phyloP scores from a whole-genome alignment of 2,888 invertebrate genomes.

The Latrodectus hesperus region DNA sequence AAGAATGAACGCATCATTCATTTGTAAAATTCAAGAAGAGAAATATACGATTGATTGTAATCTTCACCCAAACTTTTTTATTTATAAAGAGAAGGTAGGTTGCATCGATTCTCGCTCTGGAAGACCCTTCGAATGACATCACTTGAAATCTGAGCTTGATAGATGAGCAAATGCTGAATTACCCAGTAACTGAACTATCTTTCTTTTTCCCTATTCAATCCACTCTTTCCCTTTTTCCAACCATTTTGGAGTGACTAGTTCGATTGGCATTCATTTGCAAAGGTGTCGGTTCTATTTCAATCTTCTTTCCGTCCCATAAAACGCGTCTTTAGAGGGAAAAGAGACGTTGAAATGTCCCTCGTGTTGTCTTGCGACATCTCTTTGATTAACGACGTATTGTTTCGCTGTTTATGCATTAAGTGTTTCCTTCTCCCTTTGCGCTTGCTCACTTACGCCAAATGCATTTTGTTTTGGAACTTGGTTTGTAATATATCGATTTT shows the following conservation, averaged over 20 bases:
- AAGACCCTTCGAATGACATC: slow-evolving; percentile 24
- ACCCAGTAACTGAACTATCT: neutral
- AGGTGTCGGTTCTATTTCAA: slow-evolving; percentile 52
- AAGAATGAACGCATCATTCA: slow-evolving; percentile 25
- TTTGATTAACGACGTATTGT: slow-evolving; percentile 31
- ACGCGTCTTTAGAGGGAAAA: slow-evolving; percentile 15
- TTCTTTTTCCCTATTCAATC: neutral
- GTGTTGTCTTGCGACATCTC: slow-evolving; percentile 27
- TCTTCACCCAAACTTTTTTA: slow-evolving; percentile 1
- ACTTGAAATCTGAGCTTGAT: slow-evolving; percentile 53
- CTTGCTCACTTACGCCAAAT: slow-evolving; percentile 9
- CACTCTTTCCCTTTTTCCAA: neutral
- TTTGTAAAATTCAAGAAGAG: slow-evolving; percentile 40
- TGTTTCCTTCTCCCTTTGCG: slow-evolving; percentile 32
- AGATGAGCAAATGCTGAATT: slow-evolving; percentile 36
- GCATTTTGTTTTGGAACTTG: too few species aligned
- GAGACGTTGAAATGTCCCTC: slow-evolving; percentile 6
- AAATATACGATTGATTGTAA: slow-evolving; percentile 15
- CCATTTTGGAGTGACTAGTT: slow-evolving; percentile 8
- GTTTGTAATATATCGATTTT: too few species aligned
- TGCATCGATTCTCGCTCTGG: slow-evolving; percentile 29
- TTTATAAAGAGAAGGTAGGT: slow-evolving; percentile 8
- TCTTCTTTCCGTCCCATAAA: slow-evolving; percentile 9
- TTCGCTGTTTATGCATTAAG: slow-evolving; percentile 31
- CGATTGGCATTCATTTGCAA: slow-evolving; percentile 54